A percentile compares a stretch with the other conserved stretches of the same genome.
phyloP scores from a whole-genome alignment of 2,888 invertebrate genomes.

The Platycnemis pennipes region DNA sequence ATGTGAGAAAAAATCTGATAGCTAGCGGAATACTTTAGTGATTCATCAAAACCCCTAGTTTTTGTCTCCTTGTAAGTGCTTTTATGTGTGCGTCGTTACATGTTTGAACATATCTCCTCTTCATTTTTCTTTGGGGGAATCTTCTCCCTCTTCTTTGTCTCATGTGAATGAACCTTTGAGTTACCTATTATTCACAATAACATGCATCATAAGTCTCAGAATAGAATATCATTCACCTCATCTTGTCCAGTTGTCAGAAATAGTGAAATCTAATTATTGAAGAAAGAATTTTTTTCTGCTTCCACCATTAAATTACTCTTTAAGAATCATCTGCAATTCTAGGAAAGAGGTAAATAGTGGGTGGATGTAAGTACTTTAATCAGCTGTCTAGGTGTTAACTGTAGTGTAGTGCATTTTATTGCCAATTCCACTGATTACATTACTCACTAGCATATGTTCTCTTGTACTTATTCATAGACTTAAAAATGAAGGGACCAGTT shows the following conservation, averaged over 20 bases:
- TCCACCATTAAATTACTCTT: background rate
- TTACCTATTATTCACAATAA: background rate
- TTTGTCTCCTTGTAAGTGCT: background rate
- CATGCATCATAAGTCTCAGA: background rate
- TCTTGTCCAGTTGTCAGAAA: background rate
- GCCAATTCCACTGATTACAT: background rate
- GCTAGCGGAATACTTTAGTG: background rate
- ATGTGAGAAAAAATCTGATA: background rate
- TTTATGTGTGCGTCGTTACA: background rate
- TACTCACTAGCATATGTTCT: background rate
- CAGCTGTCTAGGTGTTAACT: background rate
- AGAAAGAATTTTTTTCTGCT: background rate
- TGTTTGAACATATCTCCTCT: background rate
- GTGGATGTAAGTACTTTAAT: background rate
- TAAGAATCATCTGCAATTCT: background rate
- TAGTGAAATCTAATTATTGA: background rate
- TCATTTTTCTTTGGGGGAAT: background rate
- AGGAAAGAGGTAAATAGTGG: background rate
- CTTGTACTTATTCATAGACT: background rate
- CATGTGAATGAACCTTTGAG: background rate
- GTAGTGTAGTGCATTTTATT: background rate
- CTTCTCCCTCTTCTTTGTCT: background rate
- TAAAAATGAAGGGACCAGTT: conserved; percentile 14
- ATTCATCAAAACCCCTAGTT: background rate
- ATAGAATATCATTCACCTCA: background rate